phyloP scores from a whole-genome alignment of 2,113 vertebrate species.

The Boulengeromyrus knoepffleri region DNA sequence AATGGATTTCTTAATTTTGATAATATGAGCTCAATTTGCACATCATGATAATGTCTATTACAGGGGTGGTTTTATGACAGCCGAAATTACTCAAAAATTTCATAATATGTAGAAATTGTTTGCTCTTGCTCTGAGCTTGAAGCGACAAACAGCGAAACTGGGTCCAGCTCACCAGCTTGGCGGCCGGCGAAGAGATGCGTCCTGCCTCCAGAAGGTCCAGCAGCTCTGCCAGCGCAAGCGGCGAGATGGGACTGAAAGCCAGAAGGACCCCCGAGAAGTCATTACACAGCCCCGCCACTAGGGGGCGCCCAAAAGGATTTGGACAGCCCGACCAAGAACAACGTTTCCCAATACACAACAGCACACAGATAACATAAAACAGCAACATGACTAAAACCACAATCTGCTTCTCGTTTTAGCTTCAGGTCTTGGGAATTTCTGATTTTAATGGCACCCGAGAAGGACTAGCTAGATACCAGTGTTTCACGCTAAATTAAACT shows the following conservation, averaged over 20 bases:
- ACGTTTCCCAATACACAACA: not conserved
- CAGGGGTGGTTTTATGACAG: not conserved
- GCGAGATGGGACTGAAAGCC: constrained; percentile 65
- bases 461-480: not conserved
- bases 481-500: not conserved
- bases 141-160: not conserved
- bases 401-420: not conserved
- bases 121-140: not conserved
- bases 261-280: not conserved
- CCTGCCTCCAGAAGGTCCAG: constrained; percentile 74
- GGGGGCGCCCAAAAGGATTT: not conserved
- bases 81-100: not conserved
- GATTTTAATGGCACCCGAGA: not conserved
- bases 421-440: not conserved
- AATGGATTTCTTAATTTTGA: not conserved
- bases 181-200: constrained; percentile 73
- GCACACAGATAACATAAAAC: not conserved
- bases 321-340: not conserved
- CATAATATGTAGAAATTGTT: not conserved
- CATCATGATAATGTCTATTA: not conserved
- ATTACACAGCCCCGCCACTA: not conserved
- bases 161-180: constrained; percentile 68
- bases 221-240: constrained; percentile 70
- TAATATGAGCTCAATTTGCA: not conserved
- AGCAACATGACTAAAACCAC: not conserved